Evolutionary conservation across 35 echinoderm and acorn worm species (phyloP).

Genomic region (Chiridota heheva): DNA sequence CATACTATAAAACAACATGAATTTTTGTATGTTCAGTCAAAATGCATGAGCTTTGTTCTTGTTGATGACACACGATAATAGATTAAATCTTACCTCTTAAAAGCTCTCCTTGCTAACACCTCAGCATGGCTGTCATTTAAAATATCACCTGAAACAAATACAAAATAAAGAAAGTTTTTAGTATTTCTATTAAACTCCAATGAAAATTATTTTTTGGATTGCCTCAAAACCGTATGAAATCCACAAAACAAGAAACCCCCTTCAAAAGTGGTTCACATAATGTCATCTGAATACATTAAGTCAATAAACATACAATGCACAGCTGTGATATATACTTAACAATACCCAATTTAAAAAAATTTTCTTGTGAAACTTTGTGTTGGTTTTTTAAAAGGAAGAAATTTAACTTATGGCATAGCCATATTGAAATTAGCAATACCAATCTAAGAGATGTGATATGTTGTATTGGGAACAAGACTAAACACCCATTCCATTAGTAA

Average conservation of each 20-base stretch:
- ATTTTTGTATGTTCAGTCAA: no score
- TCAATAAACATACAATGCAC: background rate
- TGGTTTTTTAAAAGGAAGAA: no score
- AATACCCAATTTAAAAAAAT: no score
- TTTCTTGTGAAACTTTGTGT: no score
- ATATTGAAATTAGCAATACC: no score
- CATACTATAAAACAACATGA: no score
- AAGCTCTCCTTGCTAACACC: constrained; percentile 78
- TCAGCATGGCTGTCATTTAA: constrained; percentile 95
- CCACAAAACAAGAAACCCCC: background rate
- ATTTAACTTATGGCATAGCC: no score
- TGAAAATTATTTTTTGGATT: background rate
- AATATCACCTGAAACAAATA: constrained; percentile 57
- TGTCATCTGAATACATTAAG: background rate
- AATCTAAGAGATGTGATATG: no score
- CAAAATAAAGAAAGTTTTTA: background rate
- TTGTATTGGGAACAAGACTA: no score
- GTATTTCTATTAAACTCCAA: background rate
- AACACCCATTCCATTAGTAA: no score
- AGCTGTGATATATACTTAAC: background rate
- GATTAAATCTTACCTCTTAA: constrained; percentile 87
- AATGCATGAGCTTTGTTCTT: no score
- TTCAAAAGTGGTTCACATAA: background rate
- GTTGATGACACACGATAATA: no score
- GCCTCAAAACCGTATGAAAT: background rate